phyloP scores from a whole-genome alignment of 92 coral and sea anemone species.

The Heliopora coerulea region DNA sequence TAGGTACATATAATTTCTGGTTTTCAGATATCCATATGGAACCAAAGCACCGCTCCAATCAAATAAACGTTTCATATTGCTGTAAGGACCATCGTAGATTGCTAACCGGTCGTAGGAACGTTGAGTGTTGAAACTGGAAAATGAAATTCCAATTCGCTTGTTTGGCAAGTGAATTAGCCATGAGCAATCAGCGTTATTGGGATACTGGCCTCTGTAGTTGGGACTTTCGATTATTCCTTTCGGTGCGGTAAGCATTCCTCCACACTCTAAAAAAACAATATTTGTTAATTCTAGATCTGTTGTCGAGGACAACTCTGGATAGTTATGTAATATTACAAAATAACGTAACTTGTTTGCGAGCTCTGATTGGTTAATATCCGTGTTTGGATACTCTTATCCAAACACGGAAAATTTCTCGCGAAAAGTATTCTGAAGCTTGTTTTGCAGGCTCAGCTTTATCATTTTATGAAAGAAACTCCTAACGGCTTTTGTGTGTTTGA shows the following conservation, averaged over 20 bases:
- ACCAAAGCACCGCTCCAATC: slow-evolving; percentile 88
- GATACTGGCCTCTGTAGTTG: slow-evolving; percentile 80
- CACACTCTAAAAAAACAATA: slow-evolving; percentile 66
- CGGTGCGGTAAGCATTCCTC: slow-evolving; percentile 70
- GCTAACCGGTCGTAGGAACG: slow-evolving; percentile 84
- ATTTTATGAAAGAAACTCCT: too few relatives aligned
- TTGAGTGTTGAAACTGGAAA: slow-evolving; percentile 78
- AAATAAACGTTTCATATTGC: slow-evolving; percentile 68
- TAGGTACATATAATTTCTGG: slow-evolving; percentile 83
- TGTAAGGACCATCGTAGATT: slow-evolving; percentile 84
- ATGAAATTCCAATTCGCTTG: slow-evolving; percentile 61
- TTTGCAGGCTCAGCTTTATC: too few relatives aligned
- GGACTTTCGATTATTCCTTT: slow-evolving; percentile 87
- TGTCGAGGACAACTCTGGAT: too few relatives aligned
- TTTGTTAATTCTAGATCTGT: too few relatives aligned
- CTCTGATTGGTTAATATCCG: too few relatives aligned
- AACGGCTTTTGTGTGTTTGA: too few relatives aligned
- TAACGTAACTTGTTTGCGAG: too few relatives aligned
- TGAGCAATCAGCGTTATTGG: slow-evolving; percentile 74
- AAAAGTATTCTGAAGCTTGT: too few relatives aligned
- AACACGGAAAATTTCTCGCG: too few relatives aligned
- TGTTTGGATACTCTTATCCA: too few relatives aligned
- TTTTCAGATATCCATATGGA: slow-evolving; percentile 63
- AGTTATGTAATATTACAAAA: too few relatives aligned
- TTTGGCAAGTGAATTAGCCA: slow-evolving; percentile 81